Conservation (phyloP, 2,888 invertebrate species). For the Heliconius ismenius region DNA sequence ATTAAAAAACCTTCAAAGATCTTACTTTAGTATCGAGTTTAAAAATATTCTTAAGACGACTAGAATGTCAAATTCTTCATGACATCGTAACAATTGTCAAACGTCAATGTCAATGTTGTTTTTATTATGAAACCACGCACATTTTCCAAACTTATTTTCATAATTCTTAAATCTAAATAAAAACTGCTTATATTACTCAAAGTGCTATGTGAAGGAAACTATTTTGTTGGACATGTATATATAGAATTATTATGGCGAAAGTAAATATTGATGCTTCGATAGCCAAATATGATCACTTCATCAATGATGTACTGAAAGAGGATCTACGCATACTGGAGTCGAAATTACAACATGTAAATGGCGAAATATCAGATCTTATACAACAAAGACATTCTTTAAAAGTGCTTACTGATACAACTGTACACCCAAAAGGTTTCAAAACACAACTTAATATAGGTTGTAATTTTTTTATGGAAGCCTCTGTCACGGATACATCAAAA, state of each 20-base stretch:
- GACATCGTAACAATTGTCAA: background rate
- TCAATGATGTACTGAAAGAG: conserved; percentile 89
- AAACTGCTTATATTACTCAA: background rate
- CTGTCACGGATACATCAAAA: conserved; percentile 84
- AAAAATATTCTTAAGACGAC: background rate
- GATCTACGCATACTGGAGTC: conserved; percentile 84
- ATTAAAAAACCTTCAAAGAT: background rate
- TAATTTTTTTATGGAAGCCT: conserved; percentile 90
- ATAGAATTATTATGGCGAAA: conserved; percentile 52
- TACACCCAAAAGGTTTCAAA: conserved; percentile 74
- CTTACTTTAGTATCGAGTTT: background rate
- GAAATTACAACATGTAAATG: conserved; percentile 83
- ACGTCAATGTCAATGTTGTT: conserved; percentile 11
- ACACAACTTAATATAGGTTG: conserved; percentile 89
- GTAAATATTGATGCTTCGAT: conserved; percentile 56
- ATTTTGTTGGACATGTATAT: background rate
- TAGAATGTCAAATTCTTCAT: background rate
- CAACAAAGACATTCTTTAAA: conserved; percentile 88
- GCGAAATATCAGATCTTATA: conserved; percentile 86
- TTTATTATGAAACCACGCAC: background rate
- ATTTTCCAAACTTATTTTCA: background rate
- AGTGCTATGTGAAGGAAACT: background rate
- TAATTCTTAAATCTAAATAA: background rate
- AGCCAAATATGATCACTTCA: conserved; percentile 84
- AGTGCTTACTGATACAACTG: conserved; percentile 81